Evolutionary conservation across 2,888 invertebrate species (phyloP).

Genomic region (Pyrocoelia pectoralis): DNA sequence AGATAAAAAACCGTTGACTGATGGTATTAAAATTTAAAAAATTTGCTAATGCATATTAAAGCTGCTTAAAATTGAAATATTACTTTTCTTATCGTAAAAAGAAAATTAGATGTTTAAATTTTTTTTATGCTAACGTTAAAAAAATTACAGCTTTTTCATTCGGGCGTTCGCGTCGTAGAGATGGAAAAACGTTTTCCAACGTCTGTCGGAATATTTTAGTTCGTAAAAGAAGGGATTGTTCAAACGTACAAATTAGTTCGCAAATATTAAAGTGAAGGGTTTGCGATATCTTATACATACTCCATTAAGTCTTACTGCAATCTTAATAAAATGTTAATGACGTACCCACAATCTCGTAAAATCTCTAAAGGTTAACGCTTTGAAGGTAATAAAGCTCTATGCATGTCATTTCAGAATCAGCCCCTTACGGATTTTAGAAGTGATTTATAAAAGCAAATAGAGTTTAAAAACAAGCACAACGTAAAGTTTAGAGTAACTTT

Average conservation of each 20-base stretch:
- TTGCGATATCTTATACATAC: conserved; percentile 24
- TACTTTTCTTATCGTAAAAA: background rate
- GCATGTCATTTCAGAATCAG: conserved; percentile 9
- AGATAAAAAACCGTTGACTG: conserved; percentile 2
- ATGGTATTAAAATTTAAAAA: conserved; percentile 12
- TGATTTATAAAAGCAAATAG: background rate
- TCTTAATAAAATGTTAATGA: conserved; percentile 31
- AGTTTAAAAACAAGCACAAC: conserved; percentile 5
- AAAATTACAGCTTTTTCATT: background rate
- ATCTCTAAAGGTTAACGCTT: conserved; percentile 22
- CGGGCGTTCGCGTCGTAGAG: too few species aligned
- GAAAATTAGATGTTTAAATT: background rate
- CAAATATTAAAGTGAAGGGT: conserved; percentile 1
- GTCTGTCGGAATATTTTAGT: background rate
- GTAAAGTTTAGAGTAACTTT: conserved; percentile 14
- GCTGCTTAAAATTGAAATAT: background rate
- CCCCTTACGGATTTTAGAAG: background rate
- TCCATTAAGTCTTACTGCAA: conserved; percentile 27
- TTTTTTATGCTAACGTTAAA: background rate
- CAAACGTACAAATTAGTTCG: background rate
- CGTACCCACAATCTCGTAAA: conserved; percentile 24
- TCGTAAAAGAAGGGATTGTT: background rate
- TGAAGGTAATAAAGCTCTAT: conserved; percentile 15
- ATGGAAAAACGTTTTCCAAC: background rate
- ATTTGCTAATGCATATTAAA: conserved; percentile 1